These are phyloP conservation scores for Atractosteus spatula DNA, from an alignment of 2,113 vertebrate species.

Conservation along the genomic window DNA sequence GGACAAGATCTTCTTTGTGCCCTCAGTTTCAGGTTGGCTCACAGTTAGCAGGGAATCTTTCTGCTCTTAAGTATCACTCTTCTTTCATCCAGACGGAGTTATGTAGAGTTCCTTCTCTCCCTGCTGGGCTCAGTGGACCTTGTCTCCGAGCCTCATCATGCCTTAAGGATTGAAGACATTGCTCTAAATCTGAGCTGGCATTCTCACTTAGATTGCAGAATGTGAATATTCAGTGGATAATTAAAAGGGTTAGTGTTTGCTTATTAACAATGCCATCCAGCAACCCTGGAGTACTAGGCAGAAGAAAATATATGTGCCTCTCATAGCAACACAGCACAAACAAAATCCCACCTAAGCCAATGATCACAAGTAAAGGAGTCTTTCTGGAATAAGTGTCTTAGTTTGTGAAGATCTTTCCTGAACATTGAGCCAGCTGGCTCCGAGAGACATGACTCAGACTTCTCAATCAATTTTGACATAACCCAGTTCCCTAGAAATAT, in stretches of 20 bases:
- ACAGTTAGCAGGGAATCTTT: slow-evolving; percentile 37
- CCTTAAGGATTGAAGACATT: background rate
- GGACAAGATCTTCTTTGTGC: slow-evolving; percentile 79
- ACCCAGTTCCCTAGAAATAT: background rate
- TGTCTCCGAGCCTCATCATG: slow-evolving; percentile 3
- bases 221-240: too few species aligned
- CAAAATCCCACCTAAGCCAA: too few species aligned
- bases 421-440: background rate
- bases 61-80: slow-evolving; percentile 26
- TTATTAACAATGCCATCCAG: too few species aligned
- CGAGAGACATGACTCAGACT: background rate
- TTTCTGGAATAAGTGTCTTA: too few species aligned
- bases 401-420: background rate
- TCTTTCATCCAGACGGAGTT: slow-evolving; percentile 36
- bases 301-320: too few species aligned
- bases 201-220: too few species aligned
- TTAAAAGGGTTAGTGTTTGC: too few species aligned
- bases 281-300: too few species aligned
- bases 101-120: slow-evolving; percentile 49
- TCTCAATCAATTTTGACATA: background rate
- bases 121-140: slow-evolving; percentile 38
- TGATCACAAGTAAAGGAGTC: too few species aligned
- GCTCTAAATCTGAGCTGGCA: background rate
- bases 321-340: too few species aligned
- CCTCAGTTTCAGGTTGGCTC: slow-evolving; percentile 61